Evolutionary conservation across 92 coral and sea anemone species (phyloP).

Genomic region (Palythoa caribaeorum): DNA sequence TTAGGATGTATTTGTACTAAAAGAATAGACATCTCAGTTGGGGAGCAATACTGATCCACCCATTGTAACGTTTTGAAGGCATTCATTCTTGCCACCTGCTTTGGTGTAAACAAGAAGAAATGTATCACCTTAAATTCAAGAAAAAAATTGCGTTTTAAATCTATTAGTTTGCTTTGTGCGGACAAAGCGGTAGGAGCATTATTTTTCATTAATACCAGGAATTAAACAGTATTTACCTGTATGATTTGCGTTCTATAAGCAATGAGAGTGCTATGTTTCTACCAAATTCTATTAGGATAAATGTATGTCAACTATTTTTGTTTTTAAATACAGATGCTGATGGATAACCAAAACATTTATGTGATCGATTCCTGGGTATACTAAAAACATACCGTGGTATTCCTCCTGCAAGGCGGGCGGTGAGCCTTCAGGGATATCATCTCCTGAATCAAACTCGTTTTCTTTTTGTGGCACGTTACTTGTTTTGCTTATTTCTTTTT

Average conservation of each 20-base stretch:
- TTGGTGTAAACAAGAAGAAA: slow-evolving; percentile 27
- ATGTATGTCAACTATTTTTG: background rate
- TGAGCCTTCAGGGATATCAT: background rate
- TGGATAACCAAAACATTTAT: slow-evolving; percentile 23
- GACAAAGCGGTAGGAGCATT: too few relatives aligned
- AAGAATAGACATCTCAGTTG: slow-evolving; percentile 16
- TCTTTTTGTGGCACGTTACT: background rate
- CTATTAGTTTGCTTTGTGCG: background rate
- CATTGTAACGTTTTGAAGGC: background rate
- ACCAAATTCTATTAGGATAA: background rate
- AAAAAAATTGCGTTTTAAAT: background rate
- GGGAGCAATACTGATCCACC: background rate
- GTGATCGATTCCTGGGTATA: background rate
- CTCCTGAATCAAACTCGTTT: slow-evolving; percentile 13
- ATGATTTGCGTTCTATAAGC: background rate
- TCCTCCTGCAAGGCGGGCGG: background rate
- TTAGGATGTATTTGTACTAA: background rate
- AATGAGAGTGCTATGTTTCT: background rate
- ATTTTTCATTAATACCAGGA: background rate
- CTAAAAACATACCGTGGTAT: slow-evolving; percentile 15
- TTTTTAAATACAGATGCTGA: background rate
- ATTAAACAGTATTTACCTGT: background rate
- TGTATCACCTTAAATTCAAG: background rate
- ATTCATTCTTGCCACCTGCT: slow-evolving; percentile 34
- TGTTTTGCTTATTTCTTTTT: background rate